These are phyloP conservation scores for Parnassius smintheus DNA, from an alignment of 2,888 invertebrate species.

Conservation along the genomic window DNA sequence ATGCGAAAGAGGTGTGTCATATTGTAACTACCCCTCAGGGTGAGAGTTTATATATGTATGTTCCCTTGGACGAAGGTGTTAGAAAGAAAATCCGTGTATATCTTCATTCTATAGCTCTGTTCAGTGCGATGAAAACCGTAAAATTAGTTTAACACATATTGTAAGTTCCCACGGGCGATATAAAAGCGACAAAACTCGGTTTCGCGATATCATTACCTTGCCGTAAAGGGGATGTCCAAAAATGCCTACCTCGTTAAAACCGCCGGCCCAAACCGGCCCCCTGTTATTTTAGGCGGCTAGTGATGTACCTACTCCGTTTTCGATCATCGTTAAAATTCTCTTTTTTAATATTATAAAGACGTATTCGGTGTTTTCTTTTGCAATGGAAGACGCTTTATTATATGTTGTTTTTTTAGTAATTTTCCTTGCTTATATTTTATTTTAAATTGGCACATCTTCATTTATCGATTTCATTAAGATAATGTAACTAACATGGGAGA, in stretches of 20 bases:
- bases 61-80: too few relatives aligned
- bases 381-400: not conserved
- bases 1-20: too few relatives aligned
- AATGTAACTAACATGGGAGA: not conserved
- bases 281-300: not conserved
- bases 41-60: too few relatives aligned
- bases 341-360: constrained; percentile 5
- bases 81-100: too few relatives aligned
- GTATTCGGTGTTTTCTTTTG: constrained; percentile 5
- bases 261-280: constrained; percentile 13
- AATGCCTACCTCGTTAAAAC: constrained; percentile 36
- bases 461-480: not conserved
- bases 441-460: constrained; percentile 10
- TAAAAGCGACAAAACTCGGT: not conserved
- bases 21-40: too few relatives aligned
- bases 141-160: too few relatives aligned
- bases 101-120: too few relatives aligned
- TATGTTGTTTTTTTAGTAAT: not conserved
- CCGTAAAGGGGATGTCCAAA: constrained; percentile 34
- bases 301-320: constrained; percentile 8
- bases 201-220: constrained; percentile 26
- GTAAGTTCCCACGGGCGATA: not conserved
- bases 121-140: too few relatives aligned
- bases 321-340: not conserved
- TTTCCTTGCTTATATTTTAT: constrained; percentile 10